phyloP scores from a whole-genome alignment of 2,888 invertebrate species.

The Zhuqinia jingwanae region DNA sequence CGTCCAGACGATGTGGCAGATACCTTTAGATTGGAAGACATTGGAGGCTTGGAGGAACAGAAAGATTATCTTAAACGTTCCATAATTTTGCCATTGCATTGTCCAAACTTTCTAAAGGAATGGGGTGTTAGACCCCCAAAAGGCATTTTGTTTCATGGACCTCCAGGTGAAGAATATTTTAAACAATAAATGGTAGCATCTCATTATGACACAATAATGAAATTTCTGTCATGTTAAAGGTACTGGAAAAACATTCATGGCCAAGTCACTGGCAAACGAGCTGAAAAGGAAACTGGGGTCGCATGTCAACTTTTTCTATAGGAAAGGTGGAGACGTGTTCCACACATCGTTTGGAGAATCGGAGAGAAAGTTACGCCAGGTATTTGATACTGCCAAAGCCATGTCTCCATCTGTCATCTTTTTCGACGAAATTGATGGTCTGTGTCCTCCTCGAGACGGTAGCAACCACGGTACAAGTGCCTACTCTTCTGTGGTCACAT shows the following conservation, averaged over 20 bases:
- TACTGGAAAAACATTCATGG: constrained; percentile 92
- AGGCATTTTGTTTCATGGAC: constrained; percentile 79
- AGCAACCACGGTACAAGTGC: constrained; percentile 79
- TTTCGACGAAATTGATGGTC: constrained; percentile 95
- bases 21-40: constrained; percentile 73
- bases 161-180: constrained; percentile 60
- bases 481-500: constrained; percentile 91
- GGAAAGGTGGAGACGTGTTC: constrained; percentile 95
- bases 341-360: constrained; percentile 98
- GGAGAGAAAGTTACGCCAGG: constrained; percentile 90
- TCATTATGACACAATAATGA: too few relatives aligned
- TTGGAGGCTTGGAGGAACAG: constrained; percentile 72
- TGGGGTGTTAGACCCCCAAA: constrained; percentile 70
- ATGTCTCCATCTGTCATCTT: constrained; percentile 94
- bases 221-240: too few relatives aligned
- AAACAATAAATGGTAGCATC: too few relatives aligned
- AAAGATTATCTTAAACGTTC: constrained; percentile 63
- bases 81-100: constrained; percentile 63
- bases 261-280: constrained; percentile 93
- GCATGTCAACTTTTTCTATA: constrained; percentile 90
- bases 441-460: constrained; percentile 85
- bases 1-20: constrained; percentile 20
- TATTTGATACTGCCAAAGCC: constrained; percentile 90
- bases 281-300: constrained; percentile 83
- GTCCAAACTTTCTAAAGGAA: constrained; percentile 76